Conservation (phyloP, 2,113 vertebrate genomes). For the Corythaixoides concolor region DNA sequence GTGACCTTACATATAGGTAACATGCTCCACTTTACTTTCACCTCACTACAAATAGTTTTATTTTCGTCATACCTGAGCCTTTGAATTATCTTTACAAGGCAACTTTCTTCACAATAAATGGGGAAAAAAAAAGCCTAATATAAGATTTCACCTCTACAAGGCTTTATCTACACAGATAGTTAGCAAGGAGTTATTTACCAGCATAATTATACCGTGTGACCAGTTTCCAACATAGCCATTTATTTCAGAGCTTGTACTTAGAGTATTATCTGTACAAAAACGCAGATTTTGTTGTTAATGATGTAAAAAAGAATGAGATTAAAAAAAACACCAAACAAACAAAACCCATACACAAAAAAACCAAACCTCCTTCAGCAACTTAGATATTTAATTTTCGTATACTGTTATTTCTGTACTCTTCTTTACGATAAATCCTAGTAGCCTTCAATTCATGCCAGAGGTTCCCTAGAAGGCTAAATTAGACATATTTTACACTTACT, state of each 20-base stretch:
- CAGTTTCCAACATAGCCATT: neutral
- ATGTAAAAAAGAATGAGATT: neutral
- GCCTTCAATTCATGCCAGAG: neutral
- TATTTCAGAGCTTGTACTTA: neutral
- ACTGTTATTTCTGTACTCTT: neutral
- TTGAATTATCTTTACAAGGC: neutral
- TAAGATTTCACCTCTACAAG: neutral
- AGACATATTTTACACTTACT: neutral
- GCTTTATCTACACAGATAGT: neutral
- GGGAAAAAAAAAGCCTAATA: neutral
- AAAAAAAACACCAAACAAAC: neutral
- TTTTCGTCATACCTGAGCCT: neutral
- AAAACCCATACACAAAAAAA: neutral
- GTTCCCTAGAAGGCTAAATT: neutral
- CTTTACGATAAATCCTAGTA: neutral
- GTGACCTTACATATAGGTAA: neutral
- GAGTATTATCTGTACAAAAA: neutral
- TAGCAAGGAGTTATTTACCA: neutral
- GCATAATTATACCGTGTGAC: neutral
- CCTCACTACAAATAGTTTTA: neutral
- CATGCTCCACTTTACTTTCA: neutral
- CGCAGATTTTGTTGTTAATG: neutral
- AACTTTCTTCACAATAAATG: neutral
- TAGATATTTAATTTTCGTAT: neutral
- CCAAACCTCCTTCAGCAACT: neutral